Base-by-base conservation (phyloP, 2,888 invertebrate genomes). In the Eilema caniola region DNA sequence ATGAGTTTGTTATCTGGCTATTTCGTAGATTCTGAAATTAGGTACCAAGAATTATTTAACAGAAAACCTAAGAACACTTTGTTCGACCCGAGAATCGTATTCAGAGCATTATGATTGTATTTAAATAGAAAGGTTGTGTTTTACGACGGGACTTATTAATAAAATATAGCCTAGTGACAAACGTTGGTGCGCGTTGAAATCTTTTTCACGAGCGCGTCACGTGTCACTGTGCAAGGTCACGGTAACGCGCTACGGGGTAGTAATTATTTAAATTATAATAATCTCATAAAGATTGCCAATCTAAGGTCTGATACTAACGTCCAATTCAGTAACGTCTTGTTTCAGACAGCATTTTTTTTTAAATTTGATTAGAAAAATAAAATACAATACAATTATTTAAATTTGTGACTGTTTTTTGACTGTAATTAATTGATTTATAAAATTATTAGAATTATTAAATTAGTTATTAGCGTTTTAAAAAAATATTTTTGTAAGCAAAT, bases 181-280 rank as follows among this genome's bases (percentile, higher is more conserved):
- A 72, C 69, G 67, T 66, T 33, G 14, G 75, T 74, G 76, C 86
- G 86, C 86, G 86, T 86, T 86, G 86, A 86, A 78, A 77, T 86
- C 86, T 86, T 86, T 86, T 82, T 74, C 75, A 79, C 61, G 75
- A 62, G 67, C 64, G 68, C 64, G 63, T 71, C 69, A 71, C 70
- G 61, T 71, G 66, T 14, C 20, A n/a, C 31, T 62, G 69, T 66
- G 71, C 71, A 71, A 74, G 69, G 69, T 57, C n/a, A 72, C 71
- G n/a, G n/a, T n/a, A n/a, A n/a, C n/a, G n/a, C 70, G 69, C 60
- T 62, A 68, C 24, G 41, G 37, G 59, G 53, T 71, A 72, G 69
- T 68, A 31, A 57, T 57, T 25, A 63, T 71, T n/a, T 20, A 61
- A 25, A 60, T 16, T 28, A 31, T 31, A 61, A 53, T n/a, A 10